Conservation (phyloP, 2,797 vertebrate genomes). For the Spheniscus humboldti region DNA sequence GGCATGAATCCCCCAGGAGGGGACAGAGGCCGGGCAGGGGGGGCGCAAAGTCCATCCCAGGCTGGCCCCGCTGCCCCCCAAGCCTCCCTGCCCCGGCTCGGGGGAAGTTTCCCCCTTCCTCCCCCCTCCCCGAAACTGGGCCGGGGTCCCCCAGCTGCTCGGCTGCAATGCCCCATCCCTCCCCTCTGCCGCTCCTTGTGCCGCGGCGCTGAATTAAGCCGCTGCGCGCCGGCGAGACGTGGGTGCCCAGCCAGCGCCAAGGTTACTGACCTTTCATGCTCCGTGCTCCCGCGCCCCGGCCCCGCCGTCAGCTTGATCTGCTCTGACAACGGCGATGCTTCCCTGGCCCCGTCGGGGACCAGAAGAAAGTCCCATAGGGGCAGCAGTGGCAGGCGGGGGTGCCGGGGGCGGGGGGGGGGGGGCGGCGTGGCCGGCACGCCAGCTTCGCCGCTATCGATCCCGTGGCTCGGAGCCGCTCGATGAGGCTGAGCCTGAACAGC, state of each 20-base stretch:
- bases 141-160: not conserved
- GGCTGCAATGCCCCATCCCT: not conserved
- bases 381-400: not conserved
- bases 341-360: not conserved
- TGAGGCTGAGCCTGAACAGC: not conserved
- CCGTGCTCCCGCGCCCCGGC: not conserved
- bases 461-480: not conserved
- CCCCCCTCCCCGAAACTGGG: no score
- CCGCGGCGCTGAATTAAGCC: not conserved
- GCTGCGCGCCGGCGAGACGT: not conserved
- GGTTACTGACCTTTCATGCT: constrained; percentile 54
- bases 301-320: not conserved
- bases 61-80: not conserved
- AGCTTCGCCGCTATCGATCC: not conserved
- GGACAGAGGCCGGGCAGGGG: no score
- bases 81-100: not conserved
- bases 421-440: not conserved
- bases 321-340: not conserved
- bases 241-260: not conserved
- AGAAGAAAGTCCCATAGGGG: not conserved
- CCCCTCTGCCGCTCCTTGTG: not conserved
- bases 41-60: no score
- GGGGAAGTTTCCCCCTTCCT: no score
- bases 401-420: not conserved
- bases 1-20: not conserved